These are phyloP conservation scores for Toxotes jaculatrix DNA, from an alignment of 2,113 vertebrate species.

Conservation along the genomic window DNA sequence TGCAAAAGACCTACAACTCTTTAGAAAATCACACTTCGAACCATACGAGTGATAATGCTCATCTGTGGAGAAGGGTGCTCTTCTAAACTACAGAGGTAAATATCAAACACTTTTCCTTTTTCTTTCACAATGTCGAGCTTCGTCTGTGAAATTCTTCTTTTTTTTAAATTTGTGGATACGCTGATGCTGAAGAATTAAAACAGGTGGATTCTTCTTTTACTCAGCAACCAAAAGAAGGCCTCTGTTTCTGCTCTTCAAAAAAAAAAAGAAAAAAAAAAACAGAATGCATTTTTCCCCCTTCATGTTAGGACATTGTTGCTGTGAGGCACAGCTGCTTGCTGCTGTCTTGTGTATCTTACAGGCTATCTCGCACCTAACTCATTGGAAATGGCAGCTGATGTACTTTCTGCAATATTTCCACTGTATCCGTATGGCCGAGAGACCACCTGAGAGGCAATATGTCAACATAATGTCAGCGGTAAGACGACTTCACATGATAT, in stretches of 20 bases:
- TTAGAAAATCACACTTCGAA: conserved; percentile 17
- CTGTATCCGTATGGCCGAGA: conserved; percentile 57
- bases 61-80: neutral
- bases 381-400: conserved; percentile 65
- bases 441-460: conserved; percentile 77
- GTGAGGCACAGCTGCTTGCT: conserved; percentile 46
- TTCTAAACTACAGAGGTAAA: neutral
- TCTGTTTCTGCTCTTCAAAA: conserved; percentile 8
- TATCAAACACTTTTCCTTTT: neutral
- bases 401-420: conserved; percentile 54
- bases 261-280: neutral
- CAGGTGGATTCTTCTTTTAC: conserved; percentile 22
- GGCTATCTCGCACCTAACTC: conserved; percentile 52
- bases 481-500: conserved; percentile 74
- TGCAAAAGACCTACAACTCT: conserved; percentile 47
- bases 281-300: neutral
- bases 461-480: conserved; percentile 78
- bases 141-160: conserved; percentile 3
- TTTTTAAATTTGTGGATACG: neutral
- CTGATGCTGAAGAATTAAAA: conserved; percentile 14
- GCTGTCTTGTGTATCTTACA: conserved; percentile 34
- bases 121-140: neutral
- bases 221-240: conserved; percentile 4
- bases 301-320: conserved; percentile 47
- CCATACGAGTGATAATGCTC: conserved; percentile 4